These are phyloP conservation scores for Caenorhabditis macrosperma DNA, from an alignment of 2,888 invertebrate genomes.

Conservation along the genomic window DNA sequence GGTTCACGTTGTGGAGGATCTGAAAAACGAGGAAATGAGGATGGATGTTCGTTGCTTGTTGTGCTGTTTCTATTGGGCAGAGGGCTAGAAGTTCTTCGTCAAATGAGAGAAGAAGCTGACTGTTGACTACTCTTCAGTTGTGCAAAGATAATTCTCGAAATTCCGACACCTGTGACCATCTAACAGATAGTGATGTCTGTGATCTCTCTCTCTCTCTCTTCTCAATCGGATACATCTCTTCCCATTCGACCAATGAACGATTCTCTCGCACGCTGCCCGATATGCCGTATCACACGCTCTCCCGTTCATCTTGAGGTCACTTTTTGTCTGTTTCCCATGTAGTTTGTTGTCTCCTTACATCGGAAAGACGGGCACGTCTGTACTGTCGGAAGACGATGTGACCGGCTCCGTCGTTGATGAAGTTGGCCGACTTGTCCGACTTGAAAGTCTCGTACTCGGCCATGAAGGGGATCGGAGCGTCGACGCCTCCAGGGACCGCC, in stretches of 20 bases:
- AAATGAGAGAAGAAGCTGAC: background rate
- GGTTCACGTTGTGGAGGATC: constrained; percentile 57
- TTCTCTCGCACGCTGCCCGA: background rate
- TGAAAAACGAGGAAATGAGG: constrained; percentile 26
- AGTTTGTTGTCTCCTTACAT: constrained; percentile 54
- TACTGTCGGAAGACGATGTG: constrained; percentile 67
- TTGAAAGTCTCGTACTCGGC: constrained; percentile 69
- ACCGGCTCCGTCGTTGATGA: constrained; percentile 64
- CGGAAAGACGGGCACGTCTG: constrained; percentile 64
- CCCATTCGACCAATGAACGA: constrained; percentile 36
- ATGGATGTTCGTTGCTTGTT: background rate
- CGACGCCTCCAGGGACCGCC: constrained; percentile 66
- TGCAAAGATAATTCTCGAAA: background rate
- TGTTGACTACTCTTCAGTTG: background rate
- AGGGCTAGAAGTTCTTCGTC: background rate
- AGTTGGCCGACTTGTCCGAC: constrained; percentile 68
- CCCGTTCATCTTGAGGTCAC: constrained; percentile 25
- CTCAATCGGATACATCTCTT: no score
- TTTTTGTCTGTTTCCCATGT: constrained; percentile 4
- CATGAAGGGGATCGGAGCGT: constrained; percentile 60
- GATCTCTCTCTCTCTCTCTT: background rate
- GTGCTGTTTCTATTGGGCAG: no score
- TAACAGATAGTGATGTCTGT: constrained; percentile 9
- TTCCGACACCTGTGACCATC: background rate
- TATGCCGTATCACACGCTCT: constrained; percentile 21